A percentile compares a stretch with the other conserved stretches of the same genome.
phyloP scores from a whole-genome alignment of 2,797 vertebrate genomes.

The Rhyacichthys aspro region DNA sequence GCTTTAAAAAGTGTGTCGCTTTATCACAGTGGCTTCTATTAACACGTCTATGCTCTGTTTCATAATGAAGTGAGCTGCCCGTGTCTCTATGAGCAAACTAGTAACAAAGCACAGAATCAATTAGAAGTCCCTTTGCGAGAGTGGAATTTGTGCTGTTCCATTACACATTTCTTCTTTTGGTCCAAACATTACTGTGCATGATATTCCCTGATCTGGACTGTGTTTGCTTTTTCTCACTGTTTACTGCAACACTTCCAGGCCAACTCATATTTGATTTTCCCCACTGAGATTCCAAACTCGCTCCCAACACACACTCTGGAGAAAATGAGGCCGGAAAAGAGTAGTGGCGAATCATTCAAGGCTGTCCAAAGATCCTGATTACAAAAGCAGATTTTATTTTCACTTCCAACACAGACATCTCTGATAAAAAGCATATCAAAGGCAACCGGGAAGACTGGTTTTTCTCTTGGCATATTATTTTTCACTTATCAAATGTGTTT shows the following conservation, averaged over 20 bases:
- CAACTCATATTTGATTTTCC: constrained; percentile 75
- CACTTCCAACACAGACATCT: constrained; percentile 72
- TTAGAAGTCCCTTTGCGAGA: constrained; percentile 65
- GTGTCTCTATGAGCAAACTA: constrained; percentile 56
- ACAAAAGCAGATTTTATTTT: constrained; percentile 79
- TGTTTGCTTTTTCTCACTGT: constrained; percentile 75
- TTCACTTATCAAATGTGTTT: constrained; percentile 81
- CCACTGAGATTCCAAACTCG: constrained; percentile 69
- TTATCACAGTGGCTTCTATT: constrained; percentile 58
- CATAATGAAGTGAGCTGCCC: constrained; percentile 64
- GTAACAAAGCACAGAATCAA: constrained; percentile 75
- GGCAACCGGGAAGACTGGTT: constrained; percentile 74
- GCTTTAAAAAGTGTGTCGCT: constrained; percentile 41
- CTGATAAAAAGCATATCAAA: constrained; percentile 77
- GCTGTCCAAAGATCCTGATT: constrained; percentile 76
- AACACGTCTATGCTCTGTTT: constrained; percentile 58
- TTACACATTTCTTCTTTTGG: constrained; percentile 64
- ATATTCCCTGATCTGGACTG: constrained; percentile 74
- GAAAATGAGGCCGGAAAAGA: constrained; percentile 72
- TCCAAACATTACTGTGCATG: constrained; percentile 70
- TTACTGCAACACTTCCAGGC: constrained; percentile 79
- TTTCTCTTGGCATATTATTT: constrained; percentile 81
- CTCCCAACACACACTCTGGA: constrained; percentile 60
- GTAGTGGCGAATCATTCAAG: constrained; percentile 74
- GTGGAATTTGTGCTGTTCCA: constrained; percentile 64